Conservation (phyloP, 2,888 invertebrate genomes). For the Andricus quercusramuli region DNA sequence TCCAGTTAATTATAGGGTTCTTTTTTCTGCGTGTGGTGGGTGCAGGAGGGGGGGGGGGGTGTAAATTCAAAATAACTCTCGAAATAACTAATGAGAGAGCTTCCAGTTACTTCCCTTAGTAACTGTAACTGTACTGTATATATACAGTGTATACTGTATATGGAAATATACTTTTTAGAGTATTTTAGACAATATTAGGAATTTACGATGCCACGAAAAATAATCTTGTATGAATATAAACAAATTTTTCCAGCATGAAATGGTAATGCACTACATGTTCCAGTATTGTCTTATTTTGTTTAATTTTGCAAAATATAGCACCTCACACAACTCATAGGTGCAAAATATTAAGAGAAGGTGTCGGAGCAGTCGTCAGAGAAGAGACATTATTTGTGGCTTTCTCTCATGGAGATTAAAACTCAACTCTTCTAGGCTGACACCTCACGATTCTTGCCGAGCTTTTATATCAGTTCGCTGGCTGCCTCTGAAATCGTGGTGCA, state of each 20-base stretch:
- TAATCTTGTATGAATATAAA: too few species aligned
- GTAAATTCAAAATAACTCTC: too few species aligned
- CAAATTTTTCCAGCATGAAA: not conserved
- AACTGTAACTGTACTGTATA: too few species aligned
- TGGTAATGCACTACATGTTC: not conserved
- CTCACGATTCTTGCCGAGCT: slow-evolving; percentile 64
- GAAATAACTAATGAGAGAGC: too few species aligned
- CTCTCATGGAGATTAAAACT: slow-evolving; percentile 53
- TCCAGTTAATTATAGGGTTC: too few species aligned
- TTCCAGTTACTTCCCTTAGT: too few species aligned
- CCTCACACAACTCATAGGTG: not conserved
- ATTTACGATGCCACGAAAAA: too few species aligned
- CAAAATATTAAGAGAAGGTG: not conserved
- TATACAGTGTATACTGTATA: too few species aligned
- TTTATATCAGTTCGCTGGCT: slow-evolving; percentile 60
- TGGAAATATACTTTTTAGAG: too few species aligned
- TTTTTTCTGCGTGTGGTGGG: too few species aligned
- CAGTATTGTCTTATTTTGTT: not conserved
- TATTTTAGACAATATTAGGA: too few species aligned
- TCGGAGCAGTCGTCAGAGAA: slow-evolving; percentile 5
- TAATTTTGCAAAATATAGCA: not conserved
- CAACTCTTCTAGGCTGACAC: slow-evolving; percentile 67
- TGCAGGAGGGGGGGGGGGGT: too few species aligned
- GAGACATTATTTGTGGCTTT: slow-evolving; percentile 14
- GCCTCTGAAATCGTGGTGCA: slow-evolving; percentile 64